Conservation (phyloP, 1,140 invertebrate genomes). For the Antheraea pernyi region DNA sequence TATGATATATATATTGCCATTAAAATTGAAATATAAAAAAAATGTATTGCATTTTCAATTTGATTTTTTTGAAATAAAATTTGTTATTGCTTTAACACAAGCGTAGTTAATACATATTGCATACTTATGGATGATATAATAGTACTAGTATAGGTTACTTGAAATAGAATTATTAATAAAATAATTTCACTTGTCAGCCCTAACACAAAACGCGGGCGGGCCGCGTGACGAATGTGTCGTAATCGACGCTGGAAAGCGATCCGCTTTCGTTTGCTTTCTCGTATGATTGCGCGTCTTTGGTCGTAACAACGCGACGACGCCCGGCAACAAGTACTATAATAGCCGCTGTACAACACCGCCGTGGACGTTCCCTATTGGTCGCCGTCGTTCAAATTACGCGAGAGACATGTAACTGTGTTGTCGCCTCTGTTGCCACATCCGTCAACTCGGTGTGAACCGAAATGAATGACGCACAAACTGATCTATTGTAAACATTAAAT, state of each 20-base stretch:
- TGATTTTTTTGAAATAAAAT: too few species aligned
- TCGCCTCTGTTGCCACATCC: neutral
- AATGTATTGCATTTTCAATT: too few species aligned
- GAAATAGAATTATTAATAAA: too few species aligned
- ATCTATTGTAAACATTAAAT: conserved; percentile 2
- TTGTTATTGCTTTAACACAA: too few species aligned
- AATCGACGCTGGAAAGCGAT: conserved; percentile 28
- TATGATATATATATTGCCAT: too few species aligned
- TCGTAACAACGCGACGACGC: conserved; percentile 12
- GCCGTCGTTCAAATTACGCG: conserved; percentile 11
- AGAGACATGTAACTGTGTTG: neutral
- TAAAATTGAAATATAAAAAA: too few species aligned
- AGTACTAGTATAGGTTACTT: too few species aligned
- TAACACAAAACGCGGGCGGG: too few species aligned
- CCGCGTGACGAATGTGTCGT: neutral
- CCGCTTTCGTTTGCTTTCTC: conserved; percentile 44
- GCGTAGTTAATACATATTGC: too few species aligned
- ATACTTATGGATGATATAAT: too few species aligned
- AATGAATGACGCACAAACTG: conserved; percentile 8
- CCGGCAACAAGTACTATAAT: conserved; percentile 24
- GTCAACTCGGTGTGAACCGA: conserved; percentile 7
- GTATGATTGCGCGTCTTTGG: conserved; percentile 14
- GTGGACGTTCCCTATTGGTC: conserved; percentile 25
- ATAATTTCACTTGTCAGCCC: too few species aligned
- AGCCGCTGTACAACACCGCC: conserved; percentile 3